A percentile compares a stretch with the other conserved stretches of the same genome.
Conservation (phyloP, 2,113 vertebrate species). For the Pimephales promelas region DNA sequence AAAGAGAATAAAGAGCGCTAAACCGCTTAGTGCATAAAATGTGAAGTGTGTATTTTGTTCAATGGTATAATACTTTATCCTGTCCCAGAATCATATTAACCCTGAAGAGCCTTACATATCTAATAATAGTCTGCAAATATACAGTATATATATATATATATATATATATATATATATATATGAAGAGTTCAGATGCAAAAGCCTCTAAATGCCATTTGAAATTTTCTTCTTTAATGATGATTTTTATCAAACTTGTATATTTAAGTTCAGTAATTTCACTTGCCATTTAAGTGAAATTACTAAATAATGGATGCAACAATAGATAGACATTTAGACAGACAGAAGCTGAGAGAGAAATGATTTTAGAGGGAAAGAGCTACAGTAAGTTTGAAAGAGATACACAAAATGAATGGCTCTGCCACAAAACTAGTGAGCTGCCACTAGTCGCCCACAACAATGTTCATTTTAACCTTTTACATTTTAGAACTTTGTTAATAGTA, state of each 20-base stretch:
- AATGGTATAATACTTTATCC: neutral
- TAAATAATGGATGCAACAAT: slow-evolving; percentile 18
- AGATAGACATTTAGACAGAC: neutral
- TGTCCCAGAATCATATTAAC: neutral
- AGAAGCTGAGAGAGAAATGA: neutral
- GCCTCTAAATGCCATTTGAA: no score
- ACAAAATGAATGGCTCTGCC: neutral
- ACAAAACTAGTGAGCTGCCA: neutral
- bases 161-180: no score
- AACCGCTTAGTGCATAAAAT: neutral
- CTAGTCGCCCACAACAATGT: neutral
- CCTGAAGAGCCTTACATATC: neutral
- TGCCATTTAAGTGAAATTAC: no score
- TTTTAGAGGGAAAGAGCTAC: neutral
- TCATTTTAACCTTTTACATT: neutral
- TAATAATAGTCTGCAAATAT: neutral
- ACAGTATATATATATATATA: no score
- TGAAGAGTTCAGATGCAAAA: no score
- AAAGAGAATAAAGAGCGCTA: neutral
- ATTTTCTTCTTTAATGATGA: no score
- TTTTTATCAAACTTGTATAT: no score
- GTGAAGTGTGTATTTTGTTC: neutral
- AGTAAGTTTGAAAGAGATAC: neutral
- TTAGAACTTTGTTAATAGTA: neutral
- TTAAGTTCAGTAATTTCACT: no score